phyloP scores from a whole-genome alignment of 2,797 vertebrate genomes.

The Tragopan temminckii region DNA sequence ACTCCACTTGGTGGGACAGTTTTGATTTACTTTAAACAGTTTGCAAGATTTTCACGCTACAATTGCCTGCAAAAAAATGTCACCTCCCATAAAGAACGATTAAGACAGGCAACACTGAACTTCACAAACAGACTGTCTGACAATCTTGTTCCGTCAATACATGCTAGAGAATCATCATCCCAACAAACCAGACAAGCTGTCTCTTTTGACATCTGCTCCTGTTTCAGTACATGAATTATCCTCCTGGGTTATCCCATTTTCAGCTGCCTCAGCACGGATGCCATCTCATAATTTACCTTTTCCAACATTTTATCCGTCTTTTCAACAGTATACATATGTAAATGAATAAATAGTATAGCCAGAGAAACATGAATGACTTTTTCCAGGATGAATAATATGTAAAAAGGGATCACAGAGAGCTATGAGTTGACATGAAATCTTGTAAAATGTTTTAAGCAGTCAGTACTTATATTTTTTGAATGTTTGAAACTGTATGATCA shows the following conservation, averaged over 20 bases:
- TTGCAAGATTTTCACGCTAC: slow-evolving; percentile 8
- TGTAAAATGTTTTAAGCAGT: not conserved
- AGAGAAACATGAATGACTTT: not conserved
- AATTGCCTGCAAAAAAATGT: slow-evolving; percentile 61
- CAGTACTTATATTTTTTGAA: not conserved
- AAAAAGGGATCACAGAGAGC: not conserved
- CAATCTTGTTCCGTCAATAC: slow-evolving; percentile 73
- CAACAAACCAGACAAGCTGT: slow-evolving; percentile 79
- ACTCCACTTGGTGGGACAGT: not conserved
- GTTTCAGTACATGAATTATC: slow-evolving; percentile 69
- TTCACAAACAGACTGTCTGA: slow-evolving; percentile 75
- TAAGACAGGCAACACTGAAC: slow-evolving; percentile 70
- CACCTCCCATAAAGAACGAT: slow-evolving; percentile 51
- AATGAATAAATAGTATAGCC: not conserved
- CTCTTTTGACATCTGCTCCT: slow-evolving; percentile 79
- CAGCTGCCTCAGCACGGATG: slow-evolving; percentile 47
- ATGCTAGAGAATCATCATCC: slow-evolving; percentile 70
- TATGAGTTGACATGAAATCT: not conserved
- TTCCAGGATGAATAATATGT: not conserved
- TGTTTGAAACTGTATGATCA: not conserved
- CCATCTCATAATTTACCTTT: slow-evolving; percentile 51
- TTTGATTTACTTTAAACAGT: slow-evolving; percentile 28
- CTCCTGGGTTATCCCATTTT: slow-evolving; percentile 70
- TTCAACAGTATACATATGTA: not conserved
- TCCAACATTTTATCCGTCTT: slow-evolving; percentile 32